Evolutionary conservation across 2,113 vertebrate genomes (phyloP).

Genomic region (Corythornis madagascariensis): DNA sequence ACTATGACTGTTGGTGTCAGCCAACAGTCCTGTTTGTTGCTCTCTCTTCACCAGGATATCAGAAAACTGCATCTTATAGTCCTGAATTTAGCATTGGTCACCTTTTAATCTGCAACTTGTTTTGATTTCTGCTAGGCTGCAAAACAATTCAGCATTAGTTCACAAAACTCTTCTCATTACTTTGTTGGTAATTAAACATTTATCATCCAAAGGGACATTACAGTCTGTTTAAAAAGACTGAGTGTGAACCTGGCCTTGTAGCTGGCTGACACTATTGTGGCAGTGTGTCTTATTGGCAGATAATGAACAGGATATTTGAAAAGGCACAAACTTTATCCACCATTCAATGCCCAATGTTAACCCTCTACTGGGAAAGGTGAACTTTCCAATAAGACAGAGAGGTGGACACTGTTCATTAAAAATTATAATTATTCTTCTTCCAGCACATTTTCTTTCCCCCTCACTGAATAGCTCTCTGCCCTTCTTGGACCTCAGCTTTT

Average conservation of each 20-base stretch:
- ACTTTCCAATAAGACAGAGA: neutral
- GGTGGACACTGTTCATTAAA: neutral
- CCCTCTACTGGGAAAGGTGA: neutral
- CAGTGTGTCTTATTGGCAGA: neutral
- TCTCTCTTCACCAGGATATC: neutral
- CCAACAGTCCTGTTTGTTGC: slow-evolving; percentile 11
- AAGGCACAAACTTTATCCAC: neutral
- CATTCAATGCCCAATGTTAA: neutral
- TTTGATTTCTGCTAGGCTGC: neutral
- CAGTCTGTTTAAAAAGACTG: neutral
- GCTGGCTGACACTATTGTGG: neutral
- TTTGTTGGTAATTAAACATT: neutral
- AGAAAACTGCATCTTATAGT: neutral
- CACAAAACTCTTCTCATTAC: neutral
- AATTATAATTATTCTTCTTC: neutral
- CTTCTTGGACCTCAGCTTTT: neutral
- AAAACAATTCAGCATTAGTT: neutral
- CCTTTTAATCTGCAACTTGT: neutral
- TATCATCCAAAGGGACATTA: neutral
- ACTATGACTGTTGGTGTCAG: slow-evolving; percentile 14
- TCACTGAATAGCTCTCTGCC: neutral
- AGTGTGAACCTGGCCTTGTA: neutral
- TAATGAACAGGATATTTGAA: neutral
- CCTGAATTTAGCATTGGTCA: neutral
- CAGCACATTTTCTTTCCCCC: neutral